Conservation (phyloP, 2,888 invertebrate genomes). For the Trissoscelio sp. region DNA sequence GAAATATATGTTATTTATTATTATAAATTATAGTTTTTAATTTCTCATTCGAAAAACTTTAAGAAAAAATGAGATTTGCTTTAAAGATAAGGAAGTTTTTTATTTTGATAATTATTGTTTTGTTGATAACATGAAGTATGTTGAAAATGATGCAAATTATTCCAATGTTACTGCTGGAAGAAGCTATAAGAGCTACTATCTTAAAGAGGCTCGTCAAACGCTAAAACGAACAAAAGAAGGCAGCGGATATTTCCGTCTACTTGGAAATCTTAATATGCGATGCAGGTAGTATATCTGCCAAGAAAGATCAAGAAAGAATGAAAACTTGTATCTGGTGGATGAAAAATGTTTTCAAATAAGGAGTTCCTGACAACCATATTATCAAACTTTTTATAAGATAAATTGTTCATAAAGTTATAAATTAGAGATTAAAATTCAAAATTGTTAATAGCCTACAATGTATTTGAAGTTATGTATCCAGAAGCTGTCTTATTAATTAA, state of each 20-base stretch:
- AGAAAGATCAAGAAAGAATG: conserved; percentile 8
- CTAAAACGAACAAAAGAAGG: conserved; percentile 10
- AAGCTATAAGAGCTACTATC: conserved; percentile 1
- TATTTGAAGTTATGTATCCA: not conserved
- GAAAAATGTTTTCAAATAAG: conserved; percentile 1
- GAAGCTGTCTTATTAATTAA: not conserved
- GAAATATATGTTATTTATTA: no score
- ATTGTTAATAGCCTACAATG: not conserved
- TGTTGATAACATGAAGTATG: not conserved
- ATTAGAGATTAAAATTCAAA: not conserved
- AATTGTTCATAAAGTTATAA: not conserved
- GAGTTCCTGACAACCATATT: not conserved
- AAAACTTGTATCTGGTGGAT: not conserved
- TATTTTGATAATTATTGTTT: no score
- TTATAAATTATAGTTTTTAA: no score
- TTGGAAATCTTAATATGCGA: conserved; percentile 16
- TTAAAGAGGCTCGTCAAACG: conserved; percentile 3
- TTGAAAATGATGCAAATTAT: no score
- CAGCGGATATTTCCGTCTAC: conserved; percentile 5
- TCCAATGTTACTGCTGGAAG: no score
- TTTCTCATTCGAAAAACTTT: no score
- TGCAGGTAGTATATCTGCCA: conserved; percentile 1
- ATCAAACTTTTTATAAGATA: not conserved
- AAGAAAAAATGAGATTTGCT: no score
- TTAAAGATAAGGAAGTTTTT: no score